Conservation (phyloP, 2,797 vertebrate species). For the Acanthopagrus latus region DNA sequence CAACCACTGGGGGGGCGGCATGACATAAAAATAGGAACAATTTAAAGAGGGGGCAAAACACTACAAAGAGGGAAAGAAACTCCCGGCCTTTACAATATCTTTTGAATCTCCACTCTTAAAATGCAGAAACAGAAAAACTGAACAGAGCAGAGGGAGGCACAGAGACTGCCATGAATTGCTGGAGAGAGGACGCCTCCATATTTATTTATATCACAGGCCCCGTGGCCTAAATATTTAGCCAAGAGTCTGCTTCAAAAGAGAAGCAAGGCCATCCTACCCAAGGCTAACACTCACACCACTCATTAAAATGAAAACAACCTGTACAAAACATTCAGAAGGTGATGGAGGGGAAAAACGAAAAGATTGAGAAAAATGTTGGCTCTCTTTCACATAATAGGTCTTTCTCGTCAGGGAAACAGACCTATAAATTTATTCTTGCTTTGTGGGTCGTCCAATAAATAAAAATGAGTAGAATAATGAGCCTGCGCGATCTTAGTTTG, state of each 20-base stretch:
- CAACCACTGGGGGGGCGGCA: background rate
- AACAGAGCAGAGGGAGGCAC: slow-evolving; percentile 32
- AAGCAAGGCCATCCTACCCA: slow-evolving; percentile 36
- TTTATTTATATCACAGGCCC: slow-evolving; percentile 65
- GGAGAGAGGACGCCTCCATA: slow-evolving; percentile 40
- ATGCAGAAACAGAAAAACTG: slow-evolving; percentile 5
- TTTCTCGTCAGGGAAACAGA: slow-evolving; percentile 7
- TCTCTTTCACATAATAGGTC: slow-evolving; percentile 6
- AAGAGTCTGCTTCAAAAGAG: slow-evolving; percentile 50
- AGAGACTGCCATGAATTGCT: slow-evolving; percentile 46
- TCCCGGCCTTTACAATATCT: slow-evolving; percentile 21
- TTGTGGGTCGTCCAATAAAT: background rate
- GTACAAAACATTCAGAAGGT: slow-evolving; percentile 21
- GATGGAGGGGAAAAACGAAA: background rate
- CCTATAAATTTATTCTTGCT: slow-evolving; percentile 13
- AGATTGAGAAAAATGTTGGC: background rate
- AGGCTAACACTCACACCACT: slow-evolving; percentile 6
- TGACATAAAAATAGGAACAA: background rate
- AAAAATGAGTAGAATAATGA: slow-evolving; percentile 15
- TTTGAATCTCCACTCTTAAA: slow-evolving; percentile 41
- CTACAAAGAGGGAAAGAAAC: background rate
- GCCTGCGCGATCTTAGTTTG: background rate
- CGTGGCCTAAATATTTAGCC: slow-evolving; percentile 67
- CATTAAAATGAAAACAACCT: slow-evolving; percentile 55
- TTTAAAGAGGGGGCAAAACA: background rate